Conservation (phyloP, 1,140 invertebrate species). For the Euborellia annulipes region DNA sequence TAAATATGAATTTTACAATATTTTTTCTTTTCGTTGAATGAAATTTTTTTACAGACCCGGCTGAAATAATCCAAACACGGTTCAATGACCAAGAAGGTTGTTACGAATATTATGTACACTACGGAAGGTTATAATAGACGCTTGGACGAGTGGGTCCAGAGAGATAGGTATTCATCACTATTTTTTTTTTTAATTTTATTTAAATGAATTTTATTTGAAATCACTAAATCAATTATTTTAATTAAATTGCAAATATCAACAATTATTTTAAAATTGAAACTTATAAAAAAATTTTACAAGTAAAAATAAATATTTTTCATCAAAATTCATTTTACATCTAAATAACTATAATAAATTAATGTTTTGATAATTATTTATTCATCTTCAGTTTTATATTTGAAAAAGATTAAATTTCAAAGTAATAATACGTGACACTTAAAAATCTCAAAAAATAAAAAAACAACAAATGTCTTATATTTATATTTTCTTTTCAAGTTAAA, state of each 20-base stretch:
- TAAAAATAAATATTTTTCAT: neutral
- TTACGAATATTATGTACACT: constrained; percentile 93
- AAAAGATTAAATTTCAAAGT: no score
- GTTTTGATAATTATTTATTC: neutral
- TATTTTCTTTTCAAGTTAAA: no score
- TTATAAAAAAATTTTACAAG: no score
- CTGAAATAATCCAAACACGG: constrained; percentile 81
- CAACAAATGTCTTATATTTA: no score
- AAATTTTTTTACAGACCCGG: constrained; percentile 46
- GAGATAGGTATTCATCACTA: constrained; percentile 35
- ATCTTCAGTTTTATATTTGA: no score
- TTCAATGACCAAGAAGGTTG: constrained; percentile 54
- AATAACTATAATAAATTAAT: no score
- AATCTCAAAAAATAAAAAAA: no score
- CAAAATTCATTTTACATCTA: neutral
- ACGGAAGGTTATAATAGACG: constrained; percentile 87
- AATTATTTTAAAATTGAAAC: no score
- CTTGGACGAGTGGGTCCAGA: constrained; percentile 90
- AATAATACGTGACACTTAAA: no score
- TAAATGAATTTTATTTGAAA: neutral
- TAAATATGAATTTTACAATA: neutral
- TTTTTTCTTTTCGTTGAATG: constrained; percentile 9
- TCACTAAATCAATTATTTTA: neutral
- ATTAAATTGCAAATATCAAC: neutral
- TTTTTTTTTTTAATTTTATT: neutral